Evolutionary conservation across 2,113 vertebrate genomes (phyloP).

Genomic region (Corythoichthys haematopterus): DNA sequence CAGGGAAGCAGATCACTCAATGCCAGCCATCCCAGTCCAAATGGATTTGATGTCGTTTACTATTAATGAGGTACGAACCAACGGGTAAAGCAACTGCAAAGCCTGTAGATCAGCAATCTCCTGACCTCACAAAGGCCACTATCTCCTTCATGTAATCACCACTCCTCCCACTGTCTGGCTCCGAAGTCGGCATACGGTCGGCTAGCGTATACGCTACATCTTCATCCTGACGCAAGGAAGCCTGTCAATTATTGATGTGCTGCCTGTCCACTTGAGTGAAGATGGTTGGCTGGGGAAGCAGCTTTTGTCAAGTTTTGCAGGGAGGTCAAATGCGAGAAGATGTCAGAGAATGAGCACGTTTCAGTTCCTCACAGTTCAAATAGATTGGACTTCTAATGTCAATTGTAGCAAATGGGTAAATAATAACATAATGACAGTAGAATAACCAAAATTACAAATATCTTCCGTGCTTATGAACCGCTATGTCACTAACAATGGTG

Average conservation of each 20-base stretch:
- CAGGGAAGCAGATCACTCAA: too few species aligned
- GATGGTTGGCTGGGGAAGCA: not conserved
- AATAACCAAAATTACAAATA: too few species aligned
- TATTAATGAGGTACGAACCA: not conserved
- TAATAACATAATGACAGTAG: too few species aligned
- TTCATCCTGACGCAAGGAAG: not conserved
- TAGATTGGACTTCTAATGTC: too few species aligned
- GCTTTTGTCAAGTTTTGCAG: not conserved
- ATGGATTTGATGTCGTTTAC: not conserved
- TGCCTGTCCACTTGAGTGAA: constrained; percentile 1
- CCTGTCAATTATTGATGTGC: constrained; percentile 13
- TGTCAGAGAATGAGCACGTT: too few species aligned
- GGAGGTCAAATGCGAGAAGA: not conserved
- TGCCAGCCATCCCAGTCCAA: too few species aligned
- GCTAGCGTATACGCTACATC: not conserved
- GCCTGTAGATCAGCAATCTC: not conserved
- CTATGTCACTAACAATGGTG: too few species aligned
- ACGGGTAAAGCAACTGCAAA: constrained; percentile 2
- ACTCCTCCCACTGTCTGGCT: constrained; percentile 9
- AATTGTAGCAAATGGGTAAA: too few species aligned
- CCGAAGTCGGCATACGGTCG: constrained; percentile 1
- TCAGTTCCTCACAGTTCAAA: too few species aligned
- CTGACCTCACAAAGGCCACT: constrained; percentile 9
- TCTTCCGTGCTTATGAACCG: too few species aligned
- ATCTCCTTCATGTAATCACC: constrained; percentile 25